Conservation (phyloP, 2,113 vertebrate species). For the Thomomys bottae region DNA sequence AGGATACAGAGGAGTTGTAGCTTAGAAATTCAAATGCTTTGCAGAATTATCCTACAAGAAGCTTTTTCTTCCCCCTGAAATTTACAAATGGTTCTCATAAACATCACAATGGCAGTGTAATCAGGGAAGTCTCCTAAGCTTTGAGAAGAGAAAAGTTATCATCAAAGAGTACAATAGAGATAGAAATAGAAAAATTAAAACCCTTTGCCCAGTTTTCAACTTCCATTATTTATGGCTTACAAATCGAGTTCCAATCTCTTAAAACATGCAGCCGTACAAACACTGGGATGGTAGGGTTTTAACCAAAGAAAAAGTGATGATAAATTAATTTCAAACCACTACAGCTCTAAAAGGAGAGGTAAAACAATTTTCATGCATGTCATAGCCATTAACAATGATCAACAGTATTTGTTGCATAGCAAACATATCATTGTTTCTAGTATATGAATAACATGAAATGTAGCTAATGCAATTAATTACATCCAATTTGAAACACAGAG, state of each 20-base stretch:
- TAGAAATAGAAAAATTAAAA: neutral
- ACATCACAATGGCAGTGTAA: neutral
- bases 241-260: neutral
- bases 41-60: neutral
- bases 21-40: neutral
- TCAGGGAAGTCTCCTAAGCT: neutral
- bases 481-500: constrained; percentile 41
- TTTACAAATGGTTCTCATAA: neutral
- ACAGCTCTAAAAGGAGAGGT: constrained; percentile 29
- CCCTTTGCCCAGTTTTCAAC: neutral
- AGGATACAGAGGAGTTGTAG: neutral
- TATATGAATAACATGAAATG: constrained; percentile 21
- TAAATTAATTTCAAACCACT: neutral
- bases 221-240: neutral
- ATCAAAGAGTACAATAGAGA: neutral
- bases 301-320: neutral
- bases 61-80: neutral
- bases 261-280: neutral
- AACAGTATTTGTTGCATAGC: neutral
- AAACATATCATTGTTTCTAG: constrained; percentile 44
- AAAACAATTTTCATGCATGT: constrained; percentile 34
- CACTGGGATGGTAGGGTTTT: neutral
- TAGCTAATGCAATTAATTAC: constrained; percentile 51
- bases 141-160: neutral
- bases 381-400: constrained; percentile 56